phyloP scores from a whole-genome alignment of 2,888 invertebrate species.

The Stenichneumon culpator region DNA sequence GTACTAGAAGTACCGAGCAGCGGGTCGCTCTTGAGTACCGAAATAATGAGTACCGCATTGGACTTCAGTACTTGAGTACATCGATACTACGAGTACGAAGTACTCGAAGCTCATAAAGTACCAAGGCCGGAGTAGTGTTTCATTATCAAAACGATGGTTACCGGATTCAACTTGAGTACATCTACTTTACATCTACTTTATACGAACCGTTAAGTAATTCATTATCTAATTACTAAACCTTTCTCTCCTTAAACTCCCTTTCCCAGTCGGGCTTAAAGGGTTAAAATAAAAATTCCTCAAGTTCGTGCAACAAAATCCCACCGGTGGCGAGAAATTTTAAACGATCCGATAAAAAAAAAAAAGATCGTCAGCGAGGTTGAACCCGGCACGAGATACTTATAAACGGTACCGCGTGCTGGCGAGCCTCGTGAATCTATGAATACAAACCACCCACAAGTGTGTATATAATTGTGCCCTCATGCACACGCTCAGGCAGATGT shows the following conservation, averaged over 20 bases:
- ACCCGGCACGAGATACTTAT: not conserved
- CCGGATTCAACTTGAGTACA: too few species aligned
- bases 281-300: not conserved
- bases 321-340: not conserved
- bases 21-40: too few species aligned
- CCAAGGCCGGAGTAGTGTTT: too few species aligned
- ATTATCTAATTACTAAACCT: too few species aligned
- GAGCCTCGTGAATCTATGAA: slow-evolving; percentile 26
- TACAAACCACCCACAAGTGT: slow-evolving; percentile 33
- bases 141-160: too few species aligned
- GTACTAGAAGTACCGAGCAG: too few species aligned
- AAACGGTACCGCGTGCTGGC: slow-evolving; percentile 13
- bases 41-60: too few species aligned
- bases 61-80: too few species aligned
- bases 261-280: not conserved
- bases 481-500: slow-evolving; percentile 32
- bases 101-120: too few species aligned
- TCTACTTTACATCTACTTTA: too few species aligned
- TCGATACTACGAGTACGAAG: too few species aligned
- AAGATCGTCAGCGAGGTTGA: not conserved
- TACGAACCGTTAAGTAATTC: too few species aligned
- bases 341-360: not conserved
- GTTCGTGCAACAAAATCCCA: not conserved
- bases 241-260: not conserved
- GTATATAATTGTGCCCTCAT: slow-evolving; percentile 39